Evolutionary conservation across 1,140 invertebrate genomes (phyloP).

Genomic region (Drosophila nigrodunni): DNA sequence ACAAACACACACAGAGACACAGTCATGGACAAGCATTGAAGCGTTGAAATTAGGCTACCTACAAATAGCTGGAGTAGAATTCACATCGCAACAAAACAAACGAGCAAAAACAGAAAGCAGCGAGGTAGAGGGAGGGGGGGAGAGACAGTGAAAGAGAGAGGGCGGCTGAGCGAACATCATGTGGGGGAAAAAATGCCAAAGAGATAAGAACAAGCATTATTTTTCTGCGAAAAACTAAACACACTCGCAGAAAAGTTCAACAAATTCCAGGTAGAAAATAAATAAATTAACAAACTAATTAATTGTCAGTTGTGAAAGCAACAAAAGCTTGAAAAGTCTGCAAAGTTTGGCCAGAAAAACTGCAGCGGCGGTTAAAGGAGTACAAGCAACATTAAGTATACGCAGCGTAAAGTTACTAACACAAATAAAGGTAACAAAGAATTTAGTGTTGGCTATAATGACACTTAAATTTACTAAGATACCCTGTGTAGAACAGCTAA

Average conservation of each 20-base stretch:
- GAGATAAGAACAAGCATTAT: constrained; percentile 13
- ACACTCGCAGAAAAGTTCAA: constrained; percentile 19
- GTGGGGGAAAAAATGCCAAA: constrained; percentile 8
- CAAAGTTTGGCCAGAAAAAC: not conserved
- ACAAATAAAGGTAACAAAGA: no score
- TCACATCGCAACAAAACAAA: constrained; percentile 7
- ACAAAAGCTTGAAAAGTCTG: no score
- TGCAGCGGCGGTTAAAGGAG: not conserved
- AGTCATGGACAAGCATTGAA: constrained; percentile 63
- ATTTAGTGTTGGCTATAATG: no score
- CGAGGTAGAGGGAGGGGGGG: not conserved
- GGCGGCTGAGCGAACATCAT: not conserved
- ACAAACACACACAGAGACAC: constrained; percentile 18
- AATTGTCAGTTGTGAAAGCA: not conserved
- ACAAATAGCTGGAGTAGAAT: constrained; percentile 50
- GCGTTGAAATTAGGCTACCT: constrained; percentile 81
- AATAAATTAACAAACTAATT: constrained; percentile 15
- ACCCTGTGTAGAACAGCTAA: no score
- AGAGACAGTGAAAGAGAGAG: not conserved
- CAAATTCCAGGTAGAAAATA: constrained; percentile 15
- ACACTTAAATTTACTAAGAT: no score
- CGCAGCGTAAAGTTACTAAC: no score
- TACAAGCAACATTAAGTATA: not conserved
- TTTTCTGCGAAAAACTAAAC: constrained; percentile 16
- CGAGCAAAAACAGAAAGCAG: not conserved